Percentiles rank a stretch among this genome's conserved stretches.
phyloP scores from a whole-genome alignment of 2,888 invertebrate genomes.

The Orchestes rusci region DNA sequence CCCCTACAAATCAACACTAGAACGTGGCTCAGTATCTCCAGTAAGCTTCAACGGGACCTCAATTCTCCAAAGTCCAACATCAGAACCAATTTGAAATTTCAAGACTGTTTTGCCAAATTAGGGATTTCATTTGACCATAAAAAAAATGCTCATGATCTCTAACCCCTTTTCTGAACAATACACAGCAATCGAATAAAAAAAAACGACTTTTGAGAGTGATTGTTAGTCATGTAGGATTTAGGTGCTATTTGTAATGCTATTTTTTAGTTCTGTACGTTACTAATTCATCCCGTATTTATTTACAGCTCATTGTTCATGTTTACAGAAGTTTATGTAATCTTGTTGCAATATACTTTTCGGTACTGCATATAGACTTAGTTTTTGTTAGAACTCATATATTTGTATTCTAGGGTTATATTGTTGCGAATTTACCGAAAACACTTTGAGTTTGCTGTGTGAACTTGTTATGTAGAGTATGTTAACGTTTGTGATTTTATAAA shows the following conservation, averaged over 20 bases:
- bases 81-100: conserved; percentile 30
- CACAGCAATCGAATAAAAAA: no score
- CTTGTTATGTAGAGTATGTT: conserved; percentile 43
- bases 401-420: conserved; percentile 15
- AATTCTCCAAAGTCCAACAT: conserved; percentile 31
- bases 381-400: conserved; percentile 18
- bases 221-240: no score
- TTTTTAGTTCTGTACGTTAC: no score
- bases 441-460: conserved; percentile 39
- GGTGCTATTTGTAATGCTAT: no score
- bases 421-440: conserved; percentile 14
- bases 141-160: no score
- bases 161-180: no score
- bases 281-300: no score
- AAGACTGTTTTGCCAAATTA: background rate
- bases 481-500: conserved; percentile 46
- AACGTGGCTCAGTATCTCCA: conserved; percentile 36
- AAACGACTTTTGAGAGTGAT: no score
- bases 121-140: no score
- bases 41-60: conserved; percentile 31
- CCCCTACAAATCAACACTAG: conserved; percentile 34
- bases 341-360: conserved; percentile 9
- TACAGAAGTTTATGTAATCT: conserved; percentile 12
- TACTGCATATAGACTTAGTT: background rate
- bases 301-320: conserved; percentile 14